These are phyloP conservation scores for Hetaerina americana DNA, from an alignment of 1,140 invertebrate genomes.

Conservation along the genomic window DNA sequence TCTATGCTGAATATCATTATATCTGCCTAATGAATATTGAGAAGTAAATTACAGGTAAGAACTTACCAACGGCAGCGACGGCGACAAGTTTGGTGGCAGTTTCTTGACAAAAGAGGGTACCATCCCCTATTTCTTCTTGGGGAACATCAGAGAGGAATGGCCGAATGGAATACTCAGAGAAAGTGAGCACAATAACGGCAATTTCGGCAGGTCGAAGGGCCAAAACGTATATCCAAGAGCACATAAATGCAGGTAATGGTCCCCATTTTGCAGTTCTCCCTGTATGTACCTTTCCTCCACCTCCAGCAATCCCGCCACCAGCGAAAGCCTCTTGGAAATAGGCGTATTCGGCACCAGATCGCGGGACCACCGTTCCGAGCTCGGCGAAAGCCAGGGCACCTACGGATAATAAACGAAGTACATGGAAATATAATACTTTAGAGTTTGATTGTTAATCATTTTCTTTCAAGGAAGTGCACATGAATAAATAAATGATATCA, in stretches of 20 bases:
- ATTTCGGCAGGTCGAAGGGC: slow-evolving; percentile 63
- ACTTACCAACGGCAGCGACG: slow-evolving; percentile 46
- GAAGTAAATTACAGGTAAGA: too few species aligned
- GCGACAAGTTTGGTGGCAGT: slow-evolving; percentile 51
- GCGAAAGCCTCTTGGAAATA: slow-evolving; percentile 61
- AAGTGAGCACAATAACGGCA: slow-evolving; percentile 66
- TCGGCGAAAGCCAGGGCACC: slow-evolving; percentile 71
- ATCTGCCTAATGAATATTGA: too few species aligned
- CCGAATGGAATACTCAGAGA: slow-evolving; percentile 63
- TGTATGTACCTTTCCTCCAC: slow-evolving; percentile 34
- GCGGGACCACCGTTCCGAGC: slow-evolving; percentile 62
- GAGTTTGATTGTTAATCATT: background rate
- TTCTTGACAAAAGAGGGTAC: background rate
- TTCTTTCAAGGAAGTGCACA: background rate
- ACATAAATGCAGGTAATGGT: slow-evolving; percentile 60
- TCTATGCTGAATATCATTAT: too few species aligned
- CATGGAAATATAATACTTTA: background rate
- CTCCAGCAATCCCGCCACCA: background rate
- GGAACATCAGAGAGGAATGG: slow-evolving; percentile 35
- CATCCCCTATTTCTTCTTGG: background rate
- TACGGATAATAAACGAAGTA: slow-evolving; percentile 27
- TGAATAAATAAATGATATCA: background rate
- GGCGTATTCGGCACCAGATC: slow-evolving; percentile 72
- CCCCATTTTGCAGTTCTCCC: slow-evolving; percentile 42
- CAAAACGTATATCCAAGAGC: slow-evolving; percentile 65